These are phyloP conservation scores for Rousettus leschenaultii DNA, from an alignment of 2,113 vertebrate species.

Conservation along the genomic window DNA sequence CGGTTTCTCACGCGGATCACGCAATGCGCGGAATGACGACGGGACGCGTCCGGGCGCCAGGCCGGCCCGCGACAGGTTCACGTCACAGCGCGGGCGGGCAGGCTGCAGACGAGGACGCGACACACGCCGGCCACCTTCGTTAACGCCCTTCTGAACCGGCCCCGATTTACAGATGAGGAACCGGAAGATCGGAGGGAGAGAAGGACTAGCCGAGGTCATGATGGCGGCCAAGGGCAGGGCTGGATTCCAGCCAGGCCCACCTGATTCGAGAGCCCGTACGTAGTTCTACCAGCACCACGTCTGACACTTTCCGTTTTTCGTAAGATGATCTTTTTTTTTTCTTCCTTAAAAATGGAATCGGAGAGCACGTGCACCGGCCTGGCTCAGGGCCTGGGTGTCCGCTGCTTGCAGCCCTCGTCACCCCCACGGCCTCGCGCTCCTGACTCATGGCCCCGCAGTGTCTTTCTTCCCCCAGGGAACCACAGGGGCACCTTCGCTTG, in stretches of 20 bases:
- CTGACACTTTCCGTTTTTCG: background rate
- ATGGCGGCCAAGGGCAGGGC: too few species aligned
- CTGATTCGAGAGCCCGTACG: background rate
- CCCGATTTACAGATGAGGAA: background rate
- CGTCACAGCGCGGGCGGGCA: background rate
- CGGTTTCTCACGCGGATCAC: background rate
- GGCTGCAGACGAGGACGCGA: background rate
- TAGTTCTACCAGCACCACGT: background rate
- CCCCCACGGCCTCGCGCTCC: background rate
- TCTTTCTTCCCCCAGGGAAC: background rate
- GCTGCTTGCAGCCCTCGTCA: rapidly evolving
- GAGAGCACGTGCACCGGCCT: rapidly evolving
- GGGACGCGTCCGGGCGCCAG: rapidly evolving
- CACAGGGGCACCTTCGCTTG: background rate
- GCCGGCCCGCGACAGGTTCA: rapidly evolving
- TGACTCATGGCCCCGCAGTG: background rate
- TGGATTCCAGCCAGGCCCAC: background rate
- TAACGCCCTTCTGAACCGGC: background rate
- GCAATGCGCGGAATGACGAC: rapidly evolving
- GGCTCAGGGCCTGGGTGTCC: background rate
- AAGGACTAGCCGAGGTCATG: background rate
- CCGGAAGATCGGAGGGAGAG: background rate
- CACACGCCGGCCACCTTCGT: background rate
- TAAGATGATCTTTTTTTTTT: background rate
- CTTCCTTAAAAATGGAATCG: too few species aligned